These are phyloP conservation scores for Heterodera filipjevi DNA, from an alignment of 2,888 invertebrate genomes.

Conservation along the genomic window DNA sequence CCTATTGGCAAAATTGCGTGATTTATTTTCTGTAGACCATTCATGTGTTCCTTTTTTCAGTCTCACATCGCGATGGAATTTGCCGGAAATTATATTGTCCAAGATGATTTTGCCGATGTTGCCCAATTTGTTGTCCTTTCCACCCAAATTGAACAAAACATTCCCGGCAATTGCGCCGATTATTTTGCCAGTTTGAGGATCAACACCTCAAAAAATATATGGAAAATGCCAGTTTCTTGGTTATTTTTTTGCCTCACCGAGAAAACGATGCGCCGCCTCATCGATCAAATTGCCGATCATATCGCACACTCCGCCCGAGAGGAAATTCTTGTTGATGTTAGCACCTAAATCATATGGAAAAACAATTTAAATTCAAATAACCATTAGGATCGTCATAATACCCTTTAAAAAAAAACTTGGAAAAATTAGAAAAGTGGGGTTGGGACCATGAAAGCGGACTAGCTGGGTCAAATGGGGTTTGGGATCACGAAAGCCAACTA, in stretches of 20 bases:
- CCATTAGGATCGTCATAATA: too few relatives aligned
- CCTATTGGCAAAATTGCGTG: conserved; percentile 27
- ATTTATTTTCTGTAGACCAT: neutral
- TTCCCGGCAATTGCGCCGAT: conserved; percentile 65
- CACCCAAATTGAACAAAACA: conserved; percentile 62
- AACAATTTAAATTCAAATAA: too few relatives aligned
- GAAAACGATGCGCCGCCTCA: conserved; percentile 63
- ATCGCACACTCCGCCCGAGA: conserved; percentile 60
- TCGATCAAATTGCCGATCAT: conserved; percentile 63
- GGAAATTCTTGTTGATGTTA: conserved; percentile 54
- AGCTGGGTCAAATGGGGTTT: too few relatives aligned
- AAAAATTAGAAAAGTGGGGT: too few relatives aligned
- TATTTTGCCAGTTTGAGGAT: conserved; percentile 60
- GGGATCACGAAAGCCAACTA: too few relatives aligned
- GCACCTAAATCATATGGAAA: conserved; percentile 19
- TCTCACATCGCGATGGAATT: conserved; percentile 60
- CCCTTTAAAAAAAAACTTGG: too few relatives aligned
- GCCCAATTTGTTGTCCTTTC: conserved; percentile 64
- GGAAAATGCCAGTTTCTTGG: neutral
- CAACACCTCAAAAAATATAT: conserved; percentile 51
- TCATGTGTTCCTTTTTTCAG: neutral
- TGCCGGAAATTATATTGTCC: conserved; percentile 65
- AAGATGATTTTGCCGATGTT: conserved; percentile 64
- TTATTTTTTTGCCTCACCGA: conserved; percentile 29
- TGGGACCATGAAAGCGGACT: too few relatives aligned